Evolutionary conservation across 2,113 vertebrate species (phyloP), one percentile per base, ranked within the genome.

Genomic region (Salminus brasiliensis): DNA sequence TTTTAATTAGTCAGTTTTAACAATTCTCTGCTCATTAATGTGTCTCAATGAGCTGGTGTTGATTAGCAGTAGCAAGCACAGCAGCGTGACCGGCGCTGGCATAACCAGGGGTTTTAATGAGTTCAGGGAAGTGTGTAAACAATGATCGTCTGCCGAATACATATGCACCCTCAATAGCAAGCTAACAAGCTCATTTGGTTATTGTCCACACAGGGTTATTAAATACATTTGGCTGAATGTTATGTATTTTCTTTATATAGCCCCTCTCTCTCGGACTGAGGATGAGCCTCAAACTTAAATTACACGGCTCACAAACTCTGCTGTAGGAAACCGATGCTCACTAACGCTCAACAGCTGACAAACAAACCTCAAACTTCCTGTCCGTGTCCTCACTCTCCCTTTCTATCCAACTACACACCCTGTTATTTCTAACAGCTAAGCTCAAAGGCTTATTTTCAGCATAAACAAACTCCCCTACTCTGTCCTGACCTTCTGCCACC

Each of bases 41-140:
- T 79, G 65, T 18, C 6, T 34, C 81, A 78, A 87, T 89, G 79
- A 89, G 53, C 74, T 18, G 27, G 52, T 67, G 59, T 63, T 66
- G 23, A 81, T 81, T 52, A 75, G 34, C 23, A 62, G 29, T 67
- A 55, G 25, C 62, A 29, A 70, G 69, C 18, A 0, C 55, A 72
- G 27, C 66, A 65, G 72, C 72, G 70, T 25, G 27, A 16, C 21
- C 25, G 25, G 45, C 69, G 52, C 43, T 55, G 78, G 52, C 70
- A 69, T 49, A 55, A 67, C 15, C 21, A 45, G 30, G 15, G 25
- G 18, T 65, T 66, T 72, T 21, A 62, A 79, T 73, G 43, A 80
- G 18, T 43, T 47, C 23, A 67, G 52, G 63, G 60, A 85, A 47
- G 45, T 62, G 43, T 65, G 68, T 73, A 65, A 39, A 53, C 68